Base-by-base conservation (phyloP, 2,888 invertebrate genomes). In the Noctua janthina region DNA sequence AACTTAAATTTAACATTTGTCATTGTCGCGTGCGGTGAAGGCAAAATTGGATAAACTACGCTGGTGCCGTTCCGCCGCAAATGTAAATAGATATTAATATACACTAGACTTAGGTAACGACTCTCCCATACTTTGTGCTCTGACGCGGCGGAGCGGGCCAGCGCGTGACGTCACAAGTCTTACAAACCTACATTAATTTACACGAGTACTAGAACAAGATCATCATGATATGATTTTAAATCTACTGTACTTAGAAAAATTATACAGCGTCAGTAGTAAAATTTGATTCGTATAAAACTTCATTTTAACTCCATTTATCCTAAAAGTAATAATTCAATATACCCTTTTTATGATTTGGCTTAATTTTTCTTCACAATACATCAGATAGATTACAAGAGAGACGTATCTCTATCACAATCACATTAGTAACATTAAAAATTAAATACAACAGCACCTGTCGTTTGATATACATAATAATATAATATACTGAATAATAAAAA, bases 301-400 rank as follows among this genome's bases (percentile, higher is more conserved):
- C 94, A 94, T 94, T 94, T 94, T 92, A 94, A 94, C 94, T 93
- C 93, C 94, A 93, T 94, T 95, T 94, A 96, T 94, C 93, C 95
- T 96, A 96, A 95, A 95, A 94, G 94, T 95, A 96, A 95, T 94
- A 95, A 94, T 95, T 95, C 93, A 95, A 95, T 95, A 96, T 96
- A 96, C 95, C 96, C 96, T 95, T 96, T 94, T 93, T 95, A 95
- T 96, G 96, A 96, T 96, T 96, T 96, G 96, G 96, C 96, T 95
- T 95, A 95, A 91, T 93, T 91, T 91, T 90, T 89, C 88, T 93
- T 93, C 91, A 94, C 92, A 94, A 92, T 94, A 94, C 93, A 94
- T 94, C 93, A 92, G 92, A 94, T 93, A 94, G 94, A 93, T 94
- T 93, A 95, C 92, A 94, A 95, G 95, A 96, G 95, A 96, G 95